Evolutionary conservation across 2,888 invertebrate genomes (phyloP), one percentile per base, ranked within the genome.

Genomic region (Leucophenga montana): DNA sequence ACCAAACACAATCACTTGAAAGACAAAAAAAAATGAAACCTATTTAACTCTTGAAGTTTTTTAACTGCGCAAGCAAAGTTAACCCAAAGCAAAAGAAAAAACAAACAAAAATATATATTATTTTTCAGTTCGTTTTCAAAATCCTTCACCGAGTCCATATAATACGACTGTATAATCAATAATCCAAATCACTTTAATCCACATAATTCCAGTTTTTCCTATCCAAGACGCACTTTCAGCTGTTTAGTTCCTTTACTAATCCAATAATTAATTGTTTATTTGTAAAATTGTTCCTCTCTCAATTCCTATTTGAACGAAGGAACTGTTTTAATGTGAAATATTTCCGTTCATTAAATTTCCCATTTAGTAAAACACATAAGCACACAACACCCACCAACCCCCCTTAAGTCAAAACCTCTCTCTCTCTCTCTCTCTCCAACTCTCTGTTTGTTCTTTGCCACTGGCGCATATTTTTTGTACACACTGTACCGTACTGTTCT

Each of bases 401-500:
- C 14, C 31, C 11, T 71, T 56, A 54, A 53, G 16, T 53, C 39
- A 5, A 3, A 5, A 39, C 39, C 39, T 39, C 39, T 33, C 8
- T 33, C 8, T 33, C 44, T 20, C 18, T 31, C 50, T 27, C 39
- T 14, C 18, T 66, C 18, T 56, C 4, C 39, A 62, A 20, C 48
- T 67, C 48, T 1, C 56, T 18, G 67, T 39, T 64, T 64, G 62
- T 46, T 46, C 22, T 64, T 22, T 64, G 48, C 22, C 62, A 64
- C 62, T 20, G 61, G 68, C 65, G 59, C 66, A 67, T 69, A 79
- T 74, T 71, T 67, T 70, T 75, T 77, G 80, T 71, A 74, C 73
- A 70, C 61, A 62, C 61, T 75, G 76, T 76, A 74, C 78, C 71
- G 74, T 78, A 81, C 71, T 57, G 31, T 76, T 78, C 73, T 70